Evolutionary conservation across 2,888 invertebrate species (phyloP).

Genomic region (Magallana nippona): DNA sequence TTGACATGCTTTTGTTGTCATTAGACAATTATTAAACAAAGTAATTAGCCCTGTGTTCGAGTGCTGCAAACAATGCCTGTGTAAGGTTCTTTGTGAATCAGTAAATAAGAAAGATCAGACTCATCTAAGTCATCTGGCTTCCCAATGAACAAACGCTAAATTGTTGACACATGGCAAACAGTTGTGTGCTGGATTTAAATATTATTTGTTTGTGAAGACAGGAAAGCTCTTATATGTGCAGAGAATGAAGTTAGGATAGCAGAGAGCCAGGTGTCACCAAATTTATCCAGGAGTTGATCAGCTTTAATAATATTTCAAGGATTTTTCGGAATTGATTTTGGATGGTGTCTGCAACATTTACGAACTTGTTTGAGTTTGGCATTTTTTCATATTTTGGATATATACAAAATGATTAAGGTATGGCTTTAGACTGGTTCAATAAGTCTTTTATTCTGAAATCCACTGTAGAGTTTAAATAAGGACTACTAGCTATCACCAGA

Average conservation of each 20-base stretch:
- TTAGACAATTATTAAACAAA: constrained; percentile 3
- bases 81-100: not conserved
- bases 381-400: not conserved
- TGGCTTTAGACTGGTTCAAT: not conserved
- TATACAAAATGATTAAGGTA: constrained; percentile 19
- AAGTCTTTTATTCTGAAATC: not conserved
- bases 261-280: too few relatives aligned
- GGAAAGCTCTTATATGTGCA: too few relatives aligned
- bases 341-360: not conserved
- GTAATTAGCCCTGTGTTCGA: not conserved
- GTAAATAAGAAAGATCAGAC: not conserved
- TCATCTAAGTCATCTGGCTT: not conserved
- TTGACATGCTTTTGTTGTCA: constrained; percentile 13
- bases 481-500: not conserved
- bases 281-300: too few relatives aligned
- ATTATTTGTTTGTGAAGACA: not conserved
- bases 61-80: not conserved
- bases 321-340: too few relatives aligned
- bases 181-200: not conserved
- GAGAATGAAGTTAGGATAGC: too few relatives aligned
- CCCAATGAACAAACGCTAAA: not conserved
- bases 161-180: not conserved
- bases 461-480: not conserved
- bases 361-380: not conserved
- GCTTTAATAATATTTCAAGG: too few relatives aligned